Base-by-base conservation (phyloP, 2,888 invertebrate genomes). In the Macrophya annulata region DNA sequence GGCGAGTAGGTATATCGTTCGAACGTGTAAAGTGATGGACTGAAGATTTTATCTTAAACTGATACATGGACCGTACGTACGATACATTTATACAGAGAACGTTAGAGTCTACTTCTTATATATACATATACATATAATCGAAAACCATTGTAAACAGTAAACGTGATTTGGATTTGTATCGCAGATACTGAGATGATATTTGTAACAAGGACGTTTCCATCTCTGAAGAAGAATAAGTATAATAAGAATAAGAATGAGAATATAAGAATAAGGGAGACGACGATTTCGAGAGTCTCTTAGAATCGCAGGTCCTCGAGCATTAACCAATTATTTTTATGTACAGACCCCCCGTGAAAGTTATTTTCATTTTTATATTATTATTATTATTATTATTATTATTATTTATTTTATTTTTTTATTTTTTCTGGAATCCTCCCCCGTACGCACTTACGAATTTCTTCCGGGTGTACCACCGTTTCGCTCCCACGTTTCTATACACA, bases 371-470 rank as follows among this genome's bases (percentile, higher is more conserved):
- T 31, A 2, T 31, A 31, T 31, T n/a, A n/a, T n/a, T n/a, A n/a
- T n/a, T n/a, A n/a, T n/a, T n/a, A n/a, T n/a, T n/a, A n/a, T n/a
- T n/a, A n/a, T n/a, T n/a, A n/a, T n/a, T n/a, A n/a, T n/a, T n/a
- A n/a, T n/a, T n/a, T n/a, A n/a, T n/a, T n/a, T 31, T 31, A 31
- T n/a, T 21, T 37, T 71, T 40, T 72, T 31, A 17, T 72, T 72
- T 48, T 76, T 51, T 76, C 17, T 12, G 10, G 43, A 43, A 21
- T 68, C 68, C 37, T 74, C 74, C 74, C 40, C 74, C 17, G 40
- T n/a, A 45, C 74, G 65, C 85, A 77, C 84, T 71, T 43, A 81
- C 86, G 86, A 84, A 65, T 65, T 86, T 81, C 84, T 81, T 43
- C 51, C 25, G 40, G 25, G 10, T 4, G 15, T 79, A 48, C 48